These are phyloP conservation scores for Thymallus thymallus DNA, from an alignment of 2,113 vertebrate genomes.

Conservation along the genomic window DNA sequence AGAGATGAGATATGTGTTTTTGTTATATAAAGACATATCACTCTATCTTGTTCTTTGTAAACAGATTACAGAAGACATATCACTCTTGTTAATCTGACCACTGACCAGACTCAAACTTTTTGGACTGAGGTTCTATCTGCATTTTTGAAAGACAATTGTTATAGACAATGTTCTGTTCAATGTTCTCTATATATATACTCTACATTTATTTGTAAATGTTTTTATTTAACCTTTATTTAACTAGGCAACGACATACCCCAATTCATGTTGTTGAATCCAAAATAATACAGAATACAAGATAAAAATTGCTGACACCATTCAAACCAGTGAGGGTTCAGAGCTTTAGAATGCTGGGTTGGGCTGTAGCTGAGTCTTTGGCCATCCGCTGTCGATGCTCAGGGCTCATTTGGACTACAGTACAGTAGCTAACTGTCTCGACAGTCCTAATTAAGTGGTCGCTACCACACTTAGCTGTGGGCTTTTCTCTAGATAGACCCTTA, in stretches of 20 bases:
- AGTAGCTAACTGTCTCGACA: conserved; percentile 12
- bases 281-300: too few relatives aligned
- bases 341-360: conserved; percentile 34
- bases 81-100: too few relatives aligned
- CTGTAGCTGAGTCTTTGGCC: conserved; percentile 34
- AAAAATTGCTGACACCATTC: too few relatives aligned
- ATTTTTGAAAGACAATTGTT: too few relatives aligned
- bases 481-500: conserved; percentile 22
- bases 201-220: too few relatives aligned
- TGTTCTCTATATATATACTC: too few relatives aligned
- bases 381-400: conserved; percentile 22
- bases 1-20: not conserved
- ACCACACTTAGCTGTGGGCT: conserved; percentile 19
- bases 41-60: conserved; percentile 4
- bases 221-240: too few relatives aligned
- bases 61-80: not conserved
- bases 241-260: too few relatives aligned
- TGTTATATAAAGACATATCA: not conserved
- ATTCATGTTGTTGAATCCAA: too few relatives aligned
- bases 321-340: not conserved
- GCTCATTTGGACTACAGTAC: conserved; percentile 31
- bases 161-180: too few relatives aligned
- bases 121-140: too few relatives aligned
- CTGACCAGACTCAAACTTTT: too few relatives aligned
- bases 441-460: conserved; percentile 43